phyloP scores from a whole-genome alignment of 2,113 vertebrate genomes.

The Menura novaehollandiae region DNA sequence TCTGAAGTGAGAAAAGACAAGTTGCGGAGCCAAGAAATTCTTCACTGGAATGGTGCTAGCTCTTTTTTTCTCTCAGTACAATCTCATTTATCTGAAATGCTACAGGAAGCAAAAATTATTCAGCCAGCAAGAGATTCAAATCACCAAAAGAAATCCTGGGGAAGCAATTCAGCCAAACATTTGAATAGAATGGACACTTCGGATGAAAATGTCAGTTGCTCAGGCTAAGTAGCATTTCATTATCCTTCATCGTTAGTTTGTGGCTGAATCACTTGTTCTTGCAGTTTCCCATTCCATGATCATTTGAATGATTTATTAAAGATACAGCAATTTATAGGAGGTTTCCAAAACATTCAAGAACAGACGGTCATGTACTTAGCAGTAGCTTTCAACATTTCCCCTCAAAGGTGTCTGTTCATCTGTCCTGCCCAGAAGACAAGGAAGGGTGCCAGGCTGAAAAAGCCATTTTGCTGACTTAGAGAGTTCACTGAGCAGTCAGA shows the following conservation, averaged over 20 bases:
- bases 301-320: neutral
- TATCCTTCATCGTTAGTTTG: neutral
- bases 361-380: neutral
- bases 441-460: neutral
- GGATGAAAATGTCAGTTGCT: neutral
- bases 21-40: constrained; percentile 13
- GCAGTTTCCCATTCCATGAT: neutral
- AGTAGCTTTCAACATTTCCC: neutral
- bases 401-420: neutral
- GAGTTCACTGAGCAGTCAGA: neutral
- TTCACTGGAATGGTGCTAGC: neutral
- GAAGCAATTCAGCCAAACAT: neutral
- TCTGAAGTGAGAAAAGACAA: constrained; percentile 50
- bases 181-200: neutral
- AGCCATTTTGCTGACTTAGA: neutral
- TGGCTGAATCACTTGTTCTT: neutral
- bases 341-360: neutral
- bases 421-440: neutral
- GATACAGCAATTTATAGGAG: neutral
- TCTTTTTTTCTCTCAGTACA: neutral
- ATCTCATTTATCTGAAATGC: constrained; percentile 24
- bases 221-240: neutral
- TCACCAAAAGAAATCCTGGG: neutral
- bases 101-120: neutral
- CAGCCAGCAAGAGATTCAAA: neutral